Evolutionary conservation across 2,888 invertebrate genomes (phyloP).

Genomic region (Trisateles emortualis): DNA sequence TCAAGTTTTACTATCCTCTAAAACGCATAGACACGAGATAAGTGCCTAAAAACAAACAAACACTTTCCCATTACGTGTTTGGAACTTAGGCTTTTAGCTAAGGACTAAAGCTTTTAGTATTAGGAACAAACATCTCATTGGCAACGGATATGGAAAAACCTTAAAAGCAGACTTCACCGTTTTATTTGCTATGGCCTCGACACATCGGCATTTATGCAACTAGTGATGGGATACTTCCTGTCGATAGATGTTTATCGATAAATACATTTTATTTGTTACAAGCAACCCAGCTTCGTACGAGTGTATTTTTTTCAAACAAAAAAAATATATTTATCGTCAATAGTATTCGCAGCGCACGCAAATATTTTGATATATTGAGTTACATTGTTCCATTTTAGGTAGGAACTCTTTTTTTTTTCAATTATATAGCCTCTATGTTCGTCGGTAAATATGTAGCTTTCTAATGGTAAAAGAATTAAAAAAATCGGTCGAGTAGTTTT

Average conservation of each 20-base stretch:
- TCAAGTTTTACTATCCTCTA: neutral
- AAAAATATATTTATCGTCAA: too few relatives aligned
- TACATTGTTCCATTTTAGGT: too few relatives aligned
- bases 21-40: constrained; percentile 1
- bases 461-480: too few relatives aligned
- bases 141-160: constrained; percentile 58
- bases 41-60: constrained; percentile 10
- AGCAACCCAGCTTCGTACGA: too few relatives aligned
- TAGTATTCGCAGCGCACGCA: too few relatives aligned
- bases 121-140: constrained; percentile 40
- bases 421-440: too few relatives aligned
- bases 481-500: too few relatives aligned
- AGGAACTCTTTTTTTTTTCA: too few relatives aligned
- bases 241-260: constrained; percentile 23
- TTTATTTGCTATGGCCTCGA: constrained; percentile 60
- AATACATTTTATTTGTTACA: neutral
- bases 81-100: constrained; percentile 13
- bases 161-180: constrained; percentile 59
- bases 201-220: constrained; percentile 51
- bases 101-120: constrained; percentile 28
- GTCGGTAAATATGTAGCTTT: too few relatives aligned
- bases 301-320: too few relatives aligned
- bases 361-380: too few relatives aligned
- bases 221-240: constrained; percentile 50
- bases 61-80: constrained; percentile 10